Conservation (phyloP, 1,140 invertebrate species). For the Zaprionus gabonicus region DNA sequence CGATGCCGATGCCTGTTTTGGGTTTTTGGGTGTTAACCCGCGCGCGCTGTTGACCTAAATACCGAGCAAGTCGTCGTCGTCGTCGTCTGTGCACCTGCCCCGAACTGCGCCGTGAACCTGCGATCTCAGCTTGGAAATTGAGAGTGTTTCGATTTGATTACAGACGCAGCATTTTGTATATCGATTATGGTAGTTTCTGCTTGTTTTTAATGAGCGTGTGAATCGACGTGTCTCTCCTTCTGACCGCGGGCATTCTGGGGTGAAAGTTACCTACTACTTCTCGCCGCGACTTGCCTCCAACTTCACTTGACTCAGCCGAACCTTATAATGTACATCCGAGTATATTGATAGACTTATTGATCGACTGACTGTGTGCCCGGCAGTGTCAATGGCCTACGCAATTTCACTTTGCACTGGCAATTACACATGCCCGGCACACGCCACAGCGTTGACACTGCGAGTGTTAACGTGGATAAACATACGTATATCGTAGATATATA, state of each 20-base stretch:
- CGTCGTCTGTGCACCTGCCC: slow-evolving; percentile 48
- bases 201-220: slow-evolving; percentile 73
- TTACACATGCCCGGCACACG: slow-evolving; percentile 70
- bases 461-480: neutral
- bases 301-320: neutral
- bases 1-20: slow-evolving; percentile 29
- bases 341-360: slow-evolving; percentile 61
- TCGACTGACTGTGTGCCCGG: slow-evolving; percentile 4
- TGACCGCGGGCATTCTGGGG: slow-evolving; percentile 47
- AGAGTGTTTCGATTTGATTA: slow-evolving; percentile 73
- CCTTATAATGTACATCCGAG: neutral
- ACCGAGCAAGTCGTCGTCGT: slow-evolving; percentile 16
- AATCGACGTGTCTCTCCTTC: slow-evolving; percentile 40
- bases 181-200: slow-evolving; percentile 33
- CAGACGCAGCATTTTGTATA: slow-evolving; percentile 17
- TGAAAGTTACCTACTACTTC: slow-evolving; percentile 57
- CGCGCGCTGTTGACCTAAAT: slow-evolving; percentile 66
- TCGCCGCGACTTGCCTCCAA: neutral
- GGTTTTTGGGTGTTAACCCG: slow-evolving; percentile 68
- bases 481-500: neutral
- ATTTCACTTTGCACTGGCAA: slow-evolving; percentile 72
- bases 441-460: slow-evolving; percentile 25
- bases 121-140: slow-evolving; percentile 47
- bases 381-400: slow-evolving; percentile 76
- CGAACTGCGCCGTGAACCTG: slow-evolving; percentile 5